Conservation (phyloP, 1,140 invertebrate genomes). For the Myzus persicae region DNA sequence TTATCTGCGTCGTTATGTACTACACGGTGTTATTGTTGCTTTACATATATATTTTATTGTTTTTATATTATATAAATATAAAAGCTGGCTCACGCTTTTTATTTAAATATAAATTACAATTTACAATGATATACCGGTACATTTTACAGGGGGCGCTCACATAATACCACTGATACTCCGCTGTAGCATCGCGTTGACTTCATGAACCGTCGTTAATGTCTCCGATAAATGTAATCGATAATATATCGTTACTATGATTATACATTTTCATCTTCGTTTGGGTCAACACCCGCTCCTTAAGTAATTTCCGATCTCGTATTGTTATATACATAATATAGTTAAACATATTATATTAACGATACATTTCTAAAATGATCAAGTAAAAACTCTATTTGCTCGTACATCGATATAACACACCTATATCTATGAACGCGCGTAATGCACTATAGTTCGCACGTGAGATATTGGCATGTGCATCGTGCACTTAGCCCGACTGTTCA, state of each 20-base stretch:
- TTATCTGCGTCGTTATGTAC: not conserved
- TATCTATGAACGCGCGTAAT: too few relatives aligned
- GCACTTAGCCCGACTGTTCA: not conserved
- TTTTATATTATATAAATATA: not conserved
- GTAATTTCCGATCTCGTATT: not conserved
- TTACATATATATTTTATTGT: not conserved
- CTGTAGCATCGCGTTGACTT: not conserved
- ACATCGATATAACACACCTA: too few relatives aligned
- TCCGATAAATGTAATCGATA: slow-evolving; percentile 47
- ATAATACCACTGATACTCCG: not conserved
- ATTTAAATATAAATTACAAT: not conserved
- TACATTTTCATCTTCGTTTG: not conserved
- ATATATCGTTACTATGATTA: not conserved
- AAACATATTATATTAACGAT: not conserved
- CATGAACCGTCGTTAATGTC: slow-evolving; percentile 39
- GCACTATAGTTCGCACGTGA: too few relatives aligned
- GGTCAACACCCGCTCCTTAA: not conserved
- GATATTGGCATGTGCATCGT: not conserved
- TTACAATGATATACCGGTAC: not conserved
- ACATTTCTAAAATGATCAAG: not conserved
- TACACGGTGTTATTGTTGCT: not conserved
- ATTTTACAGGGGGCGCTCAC: not conserved
- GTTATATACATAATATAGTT: not conserved
- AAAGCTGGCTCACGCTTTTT: not conserved
- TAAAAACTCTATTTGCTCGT: not conserved